Base-by-base conservation (phyloP, 2,113 vertebrate genomes). In the Vanacampus margaritifer region DNA sequence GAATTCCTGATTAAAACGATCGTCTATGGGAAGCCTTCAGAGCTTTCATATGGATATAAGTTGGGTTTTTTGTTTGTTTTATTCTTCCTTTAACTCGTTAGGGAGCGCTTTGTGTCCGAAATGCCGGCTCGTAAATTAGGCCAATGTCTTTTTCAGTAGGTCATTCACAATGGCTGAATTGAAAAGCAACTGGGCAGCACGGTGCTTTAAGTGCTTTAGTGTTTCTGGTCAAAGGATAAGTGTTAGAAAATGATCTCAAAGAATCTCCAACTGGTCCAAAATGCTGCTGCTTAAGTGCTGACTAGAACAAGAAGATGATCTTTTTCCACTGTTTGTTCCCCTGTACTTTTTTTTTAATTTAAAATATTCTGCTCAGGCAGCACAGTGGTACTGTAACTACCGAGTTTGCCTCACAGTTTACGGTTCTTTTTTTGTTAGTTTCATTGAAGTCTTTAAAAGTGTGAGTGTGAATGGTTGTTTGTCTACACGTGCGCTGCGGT, bases 21-120 rank as follows among this genome's bases (percentile, higher is more conserved):
- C 24, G 12, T 54, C 11, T 26, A 12, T 54, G 23, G 51, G 24
- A 54, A 14, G 12, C 23, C 5, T 54, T 54, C 21, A 23, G 23
- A 26, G 13, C 51, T 24, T 54, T 26, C 23, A 54, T 14, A 6
- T 54, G 9, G 21, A 51, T 51, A 51, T 3, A n/a, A 51, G 7
- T 51, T 12, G 10, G 12, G 37, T 11, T 39, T 39, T 24, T 12
- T 13, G 12, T 1, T 23, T 11, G 10, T 26, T 54, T 54, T 54
- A 14, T 3, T 11, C 54, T 28, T 14, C 26, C 6, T 28, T 26
- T 32, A 32, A 57, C 14, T 57, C 16, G 24, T 17, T 28, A 56
- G 26, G 24, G 54, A 32, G 26, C 9, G 54, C 54, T 57, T 57
- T 57, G 54, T 57, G 54, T 57, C 54, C 54, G 26, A 57, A 57